These are phyloP conservation scores for Sanderia malayensis DNA, from an alignment of 30 jellyfish, hydroid and myxozoan species.

Conservation along the genomic window DNA sequence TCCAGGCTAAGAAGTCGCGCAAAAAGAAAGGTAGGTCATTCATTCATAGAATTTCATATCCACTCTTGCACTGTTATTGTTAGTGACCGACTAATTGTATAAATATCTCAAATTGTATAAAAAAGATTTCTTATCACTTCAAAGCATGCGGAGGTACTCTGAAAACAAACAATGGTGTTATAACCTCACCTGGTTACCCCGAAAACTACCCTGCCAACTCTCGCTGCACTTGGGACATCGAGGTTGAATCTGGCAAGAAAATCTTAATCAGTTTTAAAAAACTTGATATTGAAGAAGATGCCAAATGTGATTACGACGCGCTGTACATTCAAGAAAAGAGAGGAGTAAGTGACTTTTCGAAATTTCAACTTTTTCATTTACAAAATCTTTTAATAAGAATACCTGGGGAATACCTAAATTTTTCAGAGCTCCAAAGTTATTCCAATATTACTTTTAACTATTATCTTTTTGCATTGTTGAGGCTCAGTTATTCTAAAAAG, in stretches of 20 bases:
- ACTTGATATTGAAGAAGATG: conserved; percentile 64
- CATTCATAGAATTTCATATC: too few relatives aligned
- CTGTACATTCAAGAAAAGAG: conserved; percentile 42
- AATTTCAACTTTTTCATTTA: background rate
- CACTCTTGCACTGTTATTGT: too few relatives aligned
- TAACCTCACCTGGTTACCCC: conserved; percentile 75
- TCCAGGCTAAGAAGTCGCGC: conserved; percentile 29
- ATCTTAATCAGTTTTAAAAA: conserved; percentile 48
- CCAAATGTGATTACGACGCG: conserved; percentile 42
- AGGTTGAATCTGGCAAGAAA: conserved; percentile 49
- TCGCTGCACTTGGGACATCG: conserved; percentile 54
- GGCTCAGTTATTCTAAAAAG: background rate
- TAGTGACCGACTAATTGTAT: too few relatives aligned
- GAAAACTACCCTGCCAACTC: conserved; percentile 50
- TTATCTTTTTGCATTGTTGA: background rate
- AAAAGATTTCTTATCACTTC: background rate
- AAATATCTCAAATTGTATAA: too few relatives aligned
- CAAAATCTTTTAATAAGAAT: background rate
- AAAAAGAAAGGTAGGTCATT: conserved; percentile 6
- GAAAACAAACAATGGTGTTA: conserved; percentile 36
- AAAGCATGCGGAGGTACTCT: conserved; percentile 61
- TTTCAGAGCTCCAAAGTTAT: background rate
- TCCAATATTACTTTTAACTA: too few relatives aligned
- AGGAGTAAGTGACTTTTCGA: conserved; percentile 34
- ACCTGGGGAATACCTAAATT: background rate